Evolutionary conservation across 2,113 vertebrate species (phyloP).

Genomic region (Corythornis cristatus): DNA sequence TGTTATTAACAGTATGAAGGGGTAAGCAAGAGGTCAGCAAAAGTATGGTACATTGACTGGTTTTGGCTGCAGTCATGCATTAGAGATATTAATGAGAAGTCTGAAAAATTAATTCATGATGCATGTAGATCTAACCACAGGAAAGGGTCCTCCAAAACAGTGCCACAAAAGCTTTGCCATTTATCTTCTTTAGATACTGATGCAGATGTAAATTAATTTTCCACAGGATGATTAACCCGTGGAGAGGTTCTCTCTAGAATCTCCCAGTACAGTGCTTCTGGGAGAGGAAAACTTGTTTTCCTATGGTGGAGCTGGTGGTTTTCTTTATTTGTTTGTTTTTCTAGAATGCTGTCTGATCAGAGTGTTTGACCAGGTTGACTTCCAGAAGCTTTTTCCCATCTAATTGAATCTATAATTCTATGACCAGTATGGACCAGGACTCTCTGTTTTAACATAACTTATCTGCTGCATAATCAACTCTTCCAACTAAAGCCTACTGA

Average conservation of each 20-base stretch:
- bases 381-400: neutral
- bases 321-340: neutral
- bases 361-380: neutral
- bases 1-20: neutral
- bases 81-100: slow-evolving; percentile 13
- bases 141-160: neutral
- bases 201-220: neutral
- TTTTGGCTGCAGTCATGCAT: slow-evolving; percentile 36
- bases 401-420: neutral
- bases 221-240: neutral
- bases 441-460: neutral
- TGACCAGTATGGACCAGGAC: neutral
- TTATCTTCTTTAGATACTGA: neutral
- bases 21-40: slow-evolving; percentile 46
- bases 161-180: neutral
- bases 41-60: slow-evolving; percentile 2
- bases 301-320: neutral
- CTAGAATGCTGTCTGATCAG: neutral
- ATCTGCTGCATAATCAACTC: neutral
- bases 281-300: neutral
- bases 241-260: neutral
- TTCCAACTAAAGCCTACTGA: neutral
- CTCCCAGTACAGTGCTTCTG: neutral
- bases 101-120: neutral
- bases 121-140: neutral